These are phyloP conservation scores for Steatornis caripensis DNA, from an alignment of 2,113 vertebrate species.

Conservation along the genomic window DNA sequence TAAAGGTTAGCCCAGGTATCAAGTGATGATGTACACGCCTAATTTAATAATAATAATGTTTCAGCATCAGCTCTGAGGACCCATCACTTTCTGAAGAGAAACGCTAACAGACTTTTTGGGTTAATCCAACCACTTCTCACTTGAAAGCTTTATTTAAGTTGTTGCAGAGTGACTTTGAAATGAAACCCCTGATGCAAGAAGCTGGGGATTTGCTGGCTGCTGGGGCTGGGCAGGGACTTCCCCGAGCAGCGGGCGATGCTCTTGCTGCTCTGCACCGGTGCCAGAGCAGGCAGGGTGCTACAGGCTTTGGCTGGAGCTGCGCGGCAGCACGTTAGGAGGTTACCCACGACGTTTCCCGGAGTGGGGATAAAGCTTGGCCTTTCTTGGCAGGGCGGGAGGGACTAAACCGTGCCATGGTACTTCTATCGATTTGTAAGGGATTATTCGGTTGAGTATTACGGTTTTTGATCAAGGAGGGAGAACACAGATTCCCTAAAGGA, in stretches of 20 bases:
- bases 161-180: neutral
- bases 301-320: neutral
- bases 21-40: neutral
- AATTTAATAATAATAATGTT: neutral
- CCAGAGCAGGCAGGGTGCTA: neutral
- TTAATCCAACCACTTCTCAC: neutral
- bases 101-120: neutral
- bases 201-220: neutral
- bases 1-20: neutral
- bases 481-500: neutral
- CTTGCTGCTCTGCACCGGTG: neutral
- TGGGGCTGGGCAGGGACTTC: neutral
- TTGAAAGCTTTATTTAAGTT: neutral
- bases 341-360: rapidly evolving
- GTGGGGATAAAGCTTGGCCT: neutral
- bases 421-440: neutral
- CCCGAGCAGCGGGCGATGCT: rapidly evolving
- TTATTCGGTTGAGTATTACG: neutral
- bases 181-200: rapidly evolving
- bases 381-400: neutral
- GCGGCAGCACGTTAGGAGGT: neutral
- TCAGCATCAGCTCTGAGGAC: neutral
- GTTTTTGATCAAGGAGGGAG: neutral
- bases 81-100: neutral
- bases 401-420: neutral